Percentiles rank a stretch among this genome's conserved stretches.
Conservation (phyloP, 2,888 invertebrate species). For the Acanthacorydalis orientalis region DNA sequence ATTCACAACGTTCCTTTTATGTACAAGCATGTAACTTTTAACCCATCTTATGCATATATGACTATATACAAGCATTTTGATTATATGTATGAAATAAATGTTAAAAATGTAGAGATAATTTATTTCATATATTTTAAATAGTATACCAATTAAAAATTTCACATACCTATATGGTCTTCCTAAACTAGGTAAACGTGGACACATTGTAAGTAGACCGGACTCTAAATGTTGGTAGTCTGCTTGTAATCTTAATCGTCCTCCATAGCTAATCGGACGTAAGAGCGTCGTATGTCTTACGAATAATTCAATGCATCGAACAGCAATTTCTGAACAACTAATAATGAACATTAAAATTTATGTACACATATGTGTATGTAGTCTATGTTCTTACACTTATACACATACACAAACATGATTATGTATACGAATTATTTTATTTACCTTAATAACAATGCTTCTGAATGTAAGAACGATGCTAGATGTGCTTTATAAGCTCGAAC, state of each 20-base stretch:
- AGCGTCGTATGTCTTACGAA: slow-evolving; percentile 79
- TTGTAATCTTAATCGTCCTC: slow-evolving; percentile 65
- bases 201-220: slow-evolving; percentile 37
- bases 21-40: too few relatives aligned
- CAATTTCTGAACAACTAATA: slow-evolving; percentile 50
- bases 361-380: too few relatives aligned
- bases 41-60: too few relatives aligned
- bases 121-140: not conserved
- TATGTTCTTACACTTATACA: not conserved
- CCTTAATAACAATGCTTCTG: slow-evolving; percentile 41
- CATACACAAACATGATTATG: slow-evolving; percentile 2
- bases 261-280: slow-evolving; percentile 60
- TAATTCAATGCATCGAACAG: slow-evolving; percentile 62
- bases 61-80: too few relatives aligned
- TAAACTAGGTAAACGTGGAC: slow-evolving; percentile 43
- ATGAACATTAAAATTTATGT: slow-evolving; percentile 13
- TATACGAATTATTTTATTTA: slow-evolving; percentile 15
- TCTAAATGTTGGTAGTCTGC: slow-evolving; percentile 52
- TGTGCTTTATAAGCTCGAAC: slow-evolving; percentile 50
- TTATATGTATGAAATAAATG: too few relatives aligned
- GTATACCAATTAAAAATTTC: not conserved
- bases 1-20: too few relatives aligned
- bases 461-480: slow-evolving; percentile 49
- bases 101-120: not conserved
- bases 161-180: slow-evolving; percentile 46